Evolutionary conservation across 1,140 invertebrate genomes (phyloP), one percentile per base, ranked within the genome.

Genomic region (Ostrea edulis): DNA sequence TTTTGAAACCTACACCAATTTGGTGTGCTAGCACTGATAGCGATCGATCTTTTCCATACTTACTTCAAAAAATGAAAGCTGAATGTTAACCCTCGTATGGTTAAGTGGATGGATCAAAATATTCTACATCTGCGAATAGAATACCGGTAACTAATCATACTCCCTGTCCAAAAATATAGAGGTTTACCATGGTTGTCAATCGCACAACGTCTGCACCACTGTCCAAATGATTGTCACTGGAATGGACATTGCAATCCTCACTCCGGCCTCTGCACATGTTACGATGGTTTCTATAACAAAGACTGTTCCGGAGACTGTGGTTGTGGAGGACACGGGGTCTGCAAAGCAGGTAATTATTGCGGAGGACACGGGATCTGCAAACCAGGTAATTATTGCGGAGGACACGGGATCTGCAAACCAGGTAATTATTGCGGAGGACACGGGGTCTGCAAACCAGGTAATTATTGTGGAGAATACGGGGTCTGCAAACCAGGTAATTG

Each of bases 271-370:
- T 91, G 90, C 52, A 25, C 85, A 3, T 91, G 90, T 89, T 90
- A 65, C 82, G 65, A 89, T 22, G 90, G 90, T 3, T 91, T 89
- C 65, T 86, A 51, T 11, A 81, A 87, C 12, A 86, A 12, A 35
- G 86, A 91, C 53, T 91, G 90, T 55, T 83, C 84, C 7, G 86
- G 82, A 3, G 90, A 90, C 82, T 91, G 90, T 88, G 89, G 89
- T 8, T 91, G 90, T 85, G 29, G 85, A 44, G 90, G 90, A 2
- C 86, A 89, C 55, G 90, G 90, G 5, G 81, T 20, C 2, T 91
- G 90, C 35, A 87, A 86, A 84, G 9, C 51, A 29, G 90, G 90
- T 91, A 62, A 62, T 0, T n/a, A 62, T 3, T 44, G 90, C 85
- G 29, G 85, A 44, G 90, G 90, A 2, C 86, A 89, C 55, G 90